Conservation (phyloP, 2,888 invertebrate species). For the Drosophila meridionalis region DNA sequence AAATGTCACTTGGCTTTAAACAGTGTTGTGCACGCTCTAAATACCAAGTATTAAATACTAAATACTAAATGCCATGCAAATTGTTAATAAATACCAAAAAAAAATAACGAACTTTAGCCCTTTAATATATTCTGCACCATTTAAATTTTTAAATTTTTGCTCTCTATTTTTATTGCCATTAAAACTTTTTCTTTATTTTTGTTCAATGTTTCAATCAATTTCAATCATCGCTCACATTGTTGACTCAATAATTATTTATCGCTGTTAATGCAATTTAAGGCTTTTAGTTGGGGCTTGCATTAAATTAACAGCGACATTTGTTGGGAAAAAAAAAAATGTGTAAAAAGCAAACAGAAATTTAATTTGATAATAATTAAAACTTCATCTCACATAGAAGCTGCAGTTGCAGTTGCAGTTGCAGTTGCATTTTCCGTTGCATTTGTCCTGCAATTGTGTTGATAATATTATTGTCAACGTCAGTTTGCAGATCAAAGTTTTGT, state of each 20-base stretch:
- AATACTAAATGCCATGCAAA: neutral
- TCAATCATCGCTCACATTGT: constrained; percentile 2
- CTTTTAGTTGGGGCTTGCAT: neutral
- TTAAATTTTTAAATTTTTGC: neutral
- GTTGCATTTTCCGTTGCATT: neutral
- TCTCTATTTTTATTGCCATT: no score
- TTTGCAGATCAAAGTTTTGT: neutral
- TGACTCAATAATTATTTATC: constrained; percentile 4
- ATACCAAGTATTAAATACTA: no score
- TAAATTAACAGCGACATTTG: constrained; percentile 5
- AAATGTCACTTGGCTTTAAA: constrained; percentile 24
- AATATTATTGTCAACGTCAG: neutral
- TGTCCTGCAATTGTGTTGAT: neutral
- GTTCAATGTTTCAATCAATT: neutral
- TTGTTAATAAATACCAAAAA: neutral
- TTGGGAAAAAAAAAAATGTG: neutral
- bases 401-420: no score
- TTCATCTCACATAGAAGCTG: neutral
- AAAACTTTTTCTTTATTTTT: neutral
- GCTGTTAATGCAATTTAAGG: constrained; percentile 1
- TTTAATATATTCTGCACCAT: neutral
- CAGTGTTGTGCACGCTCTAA: constrained; percentile 7
- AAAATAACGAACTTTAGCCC: neutral
- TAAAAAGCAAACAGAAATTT: neutral
- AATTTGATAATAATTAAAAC: neutral